Percentiles rank a stretch among this genome's conserved stretches.
Conservation (phyloP, 1,140 invertebrate species). For the Helicoverpa armigera region DNA sequence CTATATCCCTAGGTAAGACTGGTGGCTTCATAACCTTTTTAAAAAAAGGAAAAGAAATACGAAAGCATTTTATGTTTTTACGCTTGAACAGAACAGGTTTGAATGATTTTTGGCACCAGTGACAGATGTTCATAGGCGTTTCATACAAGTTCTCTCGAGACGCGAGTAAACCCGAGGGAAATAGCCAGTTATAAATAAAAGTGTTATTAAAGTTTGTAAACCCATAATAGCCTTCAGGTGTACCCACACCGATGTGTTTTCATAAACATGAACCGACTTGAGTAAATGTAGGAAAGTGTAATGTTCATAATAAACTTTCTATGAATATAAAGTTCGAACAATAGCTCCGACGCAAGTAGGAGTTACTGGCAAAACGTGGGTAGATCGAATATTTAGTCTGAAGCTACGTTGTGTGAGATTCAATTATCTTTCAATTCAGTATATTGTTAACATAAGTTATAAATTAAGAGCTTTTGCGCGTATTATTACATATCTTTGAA, state of each 20-base stretch:
- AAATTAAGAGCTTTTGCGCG: too few species aligned
- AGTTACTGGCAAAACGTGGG: slow-evolving; percentile 9
- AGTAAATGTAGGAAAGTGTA: slow-evolving; percentile 15
- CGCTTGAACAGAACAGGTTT: too few species aligned
- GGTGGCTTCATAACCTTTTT: too few species aligned
- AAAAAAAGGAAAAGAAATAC: too few species aligned
- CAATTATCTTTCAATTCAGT: slow-evolving; percentile 6
- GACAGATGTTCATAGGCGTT: too few species aligned
- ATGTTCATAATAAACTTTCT: slow-evolving; percentile 9
- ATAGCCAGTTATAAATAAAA: background rate
- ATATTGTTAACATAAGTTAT: too few species aligned
- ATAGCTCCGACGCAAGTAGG: background rate
- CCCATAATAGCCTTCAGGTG: slow-evolving; percentile 1
- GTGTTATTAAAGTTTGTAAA: background rate
- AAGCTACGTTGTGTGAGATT: background rate
- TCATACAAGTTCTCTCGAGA: too few species aligned
- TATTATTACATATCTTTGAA: too few species aligned
- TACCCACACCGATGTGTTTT: background rate
- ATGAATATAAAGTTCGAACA: background rate
- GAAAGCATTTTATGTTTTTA: too few species aligned
- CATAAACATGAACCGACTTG: background rate
- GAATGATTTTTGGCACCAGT: too few species aligned
- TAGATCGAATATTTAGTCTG: slow-evolving; percentile 14
- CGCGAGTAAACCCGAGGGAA: too few species aligned
- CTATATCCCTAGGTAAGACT: too few species aligned